Base-by-base conservation (phyloP, 2,113 vertebrate genomes). In the Tragelaphus buxtoni region DNA sequence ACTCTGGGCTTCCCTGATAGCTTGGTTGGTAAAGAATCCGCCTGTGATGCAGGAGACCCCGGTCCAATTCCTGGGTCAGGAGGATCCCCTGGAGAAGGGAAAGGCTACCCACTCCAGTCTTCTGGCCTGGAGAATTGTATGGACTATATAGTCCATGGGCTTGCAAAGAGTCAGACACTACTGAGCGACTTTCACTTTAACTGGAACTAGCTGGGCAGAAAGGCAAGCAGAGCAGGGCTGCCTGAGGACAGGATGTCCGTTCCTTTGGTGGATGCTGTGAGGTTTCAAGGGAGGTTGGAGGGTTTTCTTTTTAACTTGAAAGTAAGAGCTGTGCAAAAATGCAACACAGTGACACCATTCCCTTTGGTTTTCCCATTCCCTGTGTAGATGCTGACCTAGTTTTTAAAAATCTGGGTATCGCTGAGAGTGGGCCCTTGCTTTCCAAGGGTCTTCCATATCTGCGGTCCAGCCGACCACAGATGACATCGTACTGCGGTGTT, bases 11-110 rank as follows among this genome's bases (percentile, higher is more conserved):
- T 69, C n/a, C 9, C 65, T 22, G n/a, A 11, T 35, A 22, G 18
- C 63, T 35, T 4, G 0, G n/a, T 22, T 69, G 4, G 63, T 35
- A 39, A 69, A 35, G n/a, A 35, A 35, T 69, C n/a, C 1, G 0
- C n/a, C 9, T 35, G n/a, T 69, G n/a, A 35, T 11, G 18, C 65
- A 35, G 18, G 18, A 69, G 65, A 35, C 9, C 9, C 17, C 4
- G 0, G 18, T 69, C 9, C 0, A 0, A 69, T 22, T 22, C n/a
- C n/a, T 69, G n/a, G n/a, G n/a, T 35, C 9, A 1, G 65, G 65
- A 69, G 9, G 65, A 69, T 39, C n/a, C n/a, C n/a, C 18, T 69
- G 9, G n/a, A 39, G n/a, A 69, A 69, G n/a, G 65, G 18, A 69
- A 69, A 22, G 65, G 9, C n/a, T 69, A 22, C 18, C n/a, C 65